These are phyloP conservation scores for Pemphredon lugubris DNA, from an alignment of 2,888 invertebrate genomes.

Conservation along the genomic window DNA sequence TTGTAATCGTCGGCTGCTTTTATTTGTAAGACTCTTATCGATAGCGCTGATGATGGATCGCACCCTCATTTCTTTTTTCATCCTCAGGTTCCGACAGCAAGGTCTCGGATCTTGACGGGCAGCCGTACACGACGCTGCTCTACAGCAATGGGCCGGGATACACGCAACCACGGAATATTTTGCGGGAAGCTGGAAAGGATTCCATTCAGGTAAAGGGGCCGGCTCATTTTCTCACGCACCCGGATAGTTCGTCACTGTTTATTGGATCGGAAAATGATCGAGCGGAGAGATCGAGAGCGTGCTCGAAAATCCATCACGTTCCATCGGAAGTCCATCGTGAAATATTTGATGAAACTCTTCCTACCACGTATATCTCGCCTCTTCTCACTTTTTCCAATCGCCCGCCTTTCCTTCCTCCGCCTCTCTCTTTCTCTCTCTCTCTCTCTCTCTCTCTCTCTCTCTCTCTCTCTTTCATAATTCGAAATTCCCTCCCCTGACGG, in stretches of 20 bases:
- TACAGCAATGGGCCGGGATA: slow-evolving; percentile 91
- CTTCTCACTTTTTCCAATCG: slow-evolving; percentile 1
- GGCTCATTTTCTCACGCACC: slow-evolving; percentile 25
- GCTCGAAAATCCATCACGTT: slow-evolving; percentile 64
- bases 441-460: background rate
- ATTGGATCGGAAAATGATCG: slow-evolving; percentile 62
- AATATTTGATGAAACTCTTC: slow-evolving; percentile 58
- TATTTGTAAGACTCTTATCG: slow-evolving; percentile 15
- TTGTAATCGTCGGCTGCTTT: slow-evolving; percentile 25
- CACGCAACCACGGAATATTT: slow-evolving; percentile 85
- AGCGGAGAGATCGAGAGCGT: slow-evolving; percentile 53
- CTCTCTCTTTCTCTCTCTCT: slow-evolving; percentile 2
- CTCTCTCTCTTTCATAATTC: slow-evolving; percentile 13
- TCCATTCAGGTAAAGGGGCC: slow-evolving; percentile 73
- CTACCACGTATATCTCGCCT: slow-evolving; percentile 39
- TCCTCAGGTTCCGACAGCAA: slow-evolving; percentile 89
- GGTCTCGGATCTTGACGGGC: slow-evolving; percentile 88
- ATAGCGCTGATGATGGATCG: slow-evolving; percentile 34
- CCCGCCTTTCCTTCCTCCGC: background rate
- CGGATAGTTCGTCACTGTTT: slow-evolving; percentile 51
- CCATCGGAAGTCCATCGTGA: slow-evolving; percentile 43
- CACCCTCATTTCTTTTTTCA: slow-evolving; percentile 47
- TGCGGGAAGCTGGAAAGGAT: slow-evolving; percentile 80
- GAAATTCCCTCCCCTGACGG: slow-evolving; percentile 9
- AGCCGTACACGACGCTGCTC: slow-evolving; percentile 88